Percentiles rank a stretch among this genome's conserved stretches.
phyloP scores from a whole-genome alignment of 1,140 invertebrate genomes.

The Hyposmocoma kahamanoa region DNA sequence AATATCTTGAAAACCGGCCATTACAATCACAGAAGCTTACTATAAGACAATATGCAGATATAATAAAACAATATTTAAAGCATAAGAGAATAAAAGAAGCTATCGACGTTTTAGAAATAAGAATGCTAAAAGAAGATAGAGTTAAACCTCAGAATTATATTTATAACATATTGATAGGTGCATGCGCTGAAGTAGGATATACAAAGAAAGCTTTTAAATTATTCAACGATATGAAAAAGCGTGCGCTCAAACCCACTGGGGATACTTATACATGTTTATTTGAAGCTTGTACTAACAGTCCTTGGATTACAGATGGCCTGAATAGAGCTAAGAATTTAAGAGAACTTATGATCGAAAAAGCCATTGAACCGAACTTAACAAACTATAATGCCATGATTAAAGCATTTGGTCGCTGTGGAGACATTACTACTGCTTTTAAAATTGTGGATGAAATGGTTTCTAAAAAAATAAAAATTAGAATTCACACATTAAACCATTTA shows the following conservation, averaged over 20 bases:
- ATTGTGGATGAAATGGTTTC: slow-evolving; percentile 89
- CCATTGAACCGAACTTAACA: slow-evolving; percentile 80
- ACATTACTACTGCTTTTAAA: slow-evolving; percentile 83
- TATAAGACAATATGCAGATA: slow-evolving; percentile 77
- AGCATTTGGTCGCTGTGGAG: slow-evolving; percentile 88
- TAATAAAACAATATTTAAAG: slow-evolving; percentile 80
- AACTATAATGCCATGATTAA: slow-evolving; percentile 94
- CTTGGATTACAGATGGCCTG: slow-evolving; percentile 77
- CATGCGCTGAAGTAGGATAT: slow-evolving; percentile 86
- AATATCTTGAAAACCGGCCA: slow-evolving; percentile 64
- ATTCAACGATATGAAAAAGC: slow-evolving; percentile 87
- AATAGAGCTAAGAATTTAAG: slow-evolving; percentile 78
- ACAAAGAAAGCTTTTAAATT: slow-evolving; percentile 89
- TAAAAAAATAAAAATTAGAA: slow-evolving; percentile 77
- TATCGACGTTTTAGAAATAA: slow-evolving; percentile 81
- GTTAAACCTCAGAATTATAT: slow-evolving; percentile 85
- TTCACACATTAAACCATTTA: slow-evolving; percentile 85
- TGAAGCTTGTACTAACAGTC: slow-evolving; percentile 90
- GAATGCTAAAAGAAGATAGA: slow-evolving; percentile 83
- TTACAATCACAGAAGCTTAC: slow-evolving; percentile 65
- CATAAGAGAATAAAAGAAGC: slow-evolving; percentile 81
- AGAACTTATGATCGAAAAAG: slow-evolving; percentile 80
- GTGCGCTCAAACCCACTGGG: slow-evolving; percentile 78
- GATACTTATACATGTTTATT: slow-evolving; percentile 89
- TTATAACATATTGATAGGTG: slow-evolving; percentile 86